These are phyloP conservation scores for Aleiodes leptofemur DNA, from an alignment of 2,888 invertebrate genomes.

Conservation along the genomic window DNA sequence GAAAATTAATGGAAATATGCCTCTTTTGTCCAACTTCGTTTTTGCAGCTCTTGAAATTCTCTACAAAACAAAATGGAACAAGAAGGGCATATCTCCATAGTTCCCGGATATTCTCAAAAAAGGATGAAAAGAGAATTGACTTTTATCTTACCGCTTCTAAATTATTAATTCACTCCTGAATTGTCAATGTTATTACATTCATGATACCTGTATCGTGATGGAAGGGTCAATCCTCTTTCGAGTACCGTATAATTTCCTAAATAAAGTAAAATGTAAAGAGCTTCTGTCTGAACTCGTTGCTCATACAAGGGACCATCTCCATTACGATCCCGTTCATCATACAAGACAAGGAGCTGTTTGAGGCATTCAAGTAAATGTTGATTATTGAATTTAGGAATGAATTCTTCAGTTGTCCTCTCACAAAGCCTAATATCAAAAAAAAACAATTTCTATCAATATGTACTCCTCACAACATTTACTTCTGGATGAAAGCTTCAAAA, in stretches of 20 bases:
- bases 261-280: conserved; percentile 82
- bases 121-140: no score
- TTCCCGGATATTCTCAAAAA: no score
- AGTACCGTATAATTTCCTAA: conserved; percentile 80
- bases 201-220: conserved; percentile 75
- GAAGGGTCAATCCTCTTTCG: conserved; percentile 76
- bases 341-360: conserved; percentile 80
- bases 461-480: no score
- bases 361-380: conserved; percentile 85
- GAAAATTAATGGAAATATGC: no score
- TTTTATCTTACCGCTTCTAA: no score
- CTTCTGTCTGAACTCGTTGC: conserved; percentile 79
- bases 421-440: conserved; percentile 77
- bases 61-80: no score
- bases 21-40: no score
- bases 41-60: no score
- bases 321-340: conserved; percentile 75
- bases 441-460: conserved; percentile 18
- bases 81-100: no score
- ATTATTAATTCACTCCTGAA: no score
- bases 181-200: no score
- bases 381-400: conserved; percentile 83
- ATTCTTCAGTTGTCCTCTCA: conserved; percentile 77
- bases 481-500: background rate
- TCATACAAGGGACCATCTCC: no score